Percentiles rank a stretch among this genome's conserved stretches.
Conservation (phyloP, 1,140 invertebrate species). For the Asbolus verrucosus region DNA sequence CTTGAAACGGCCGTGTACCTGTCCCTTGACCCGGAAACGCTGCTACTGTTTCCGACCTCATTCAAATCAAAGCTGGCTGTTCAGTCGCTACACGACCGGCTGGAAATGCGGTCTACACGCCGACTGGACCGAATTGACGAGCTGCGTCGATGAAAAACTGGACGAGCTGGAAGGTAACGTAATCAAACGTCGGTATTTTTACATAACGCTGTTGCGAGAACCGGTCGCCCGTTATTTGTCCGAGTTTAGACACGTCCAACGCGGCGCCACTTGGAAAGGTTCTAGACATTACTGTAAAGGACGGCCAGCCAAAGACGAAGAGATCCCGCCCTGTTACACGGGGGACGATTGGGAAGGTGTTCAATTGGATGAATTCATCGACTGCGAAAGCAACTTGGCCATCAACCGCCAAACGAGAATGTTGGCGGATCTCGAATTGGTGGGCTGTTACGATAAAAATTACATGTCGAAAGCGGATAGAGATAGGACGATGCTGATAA, state of each 20-base stretch:
- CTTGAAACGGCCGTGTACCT: conserved; percentile 86
- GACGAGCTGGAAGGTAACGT: conserved; percentile 87
- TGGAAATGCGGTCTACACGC: conserved; percentile 99
- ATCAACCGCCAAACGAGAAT: conserved; percentile 97
- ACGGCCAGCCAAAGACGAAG: conserved; percentile 78
- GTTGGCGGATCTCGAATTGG: conserved; percentile 93
- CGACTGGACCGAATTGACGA: conserved; percentile 96
- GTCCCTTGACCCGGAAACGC: conserved; percentile 83
- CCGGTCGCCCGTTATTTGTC: conserved; percentile 77
- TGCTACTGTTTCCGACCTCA: conserved; percentile 94
- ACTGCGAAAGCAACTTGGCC: conserved; percentile 93
- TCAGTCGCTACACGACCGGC: conserved; percentile 97
- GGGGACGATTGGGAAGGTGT: conserved; percentile 77
- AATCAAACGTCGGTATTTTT: conserved; percentile 90
- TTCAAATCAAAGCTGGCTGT: conserved; percentile 94
- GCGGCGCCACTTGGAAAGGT: conserved; percentile 97
- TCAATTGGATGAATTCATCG: conserved; percentile 85
- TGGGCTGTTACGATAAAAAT: conserved; percentile 94
- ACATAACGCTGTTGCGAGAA: conserved; percentile 94
- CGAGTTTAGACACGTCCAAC: conserved; percentile 82
- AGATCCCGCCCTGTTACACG: conserved; percentile 83
- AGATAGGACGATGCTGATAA: conserved; percentile 87
- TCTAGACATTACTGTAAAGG: conserved; percentile 91
- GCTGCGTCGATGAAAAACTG: conserved; percentile 88
- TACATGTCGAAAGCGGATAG: conserved; percentile 77